phyloP scores from a whole-genome alignment of 2,797 vertebrate species.

The Gymnothorax reevesii region DNA sequence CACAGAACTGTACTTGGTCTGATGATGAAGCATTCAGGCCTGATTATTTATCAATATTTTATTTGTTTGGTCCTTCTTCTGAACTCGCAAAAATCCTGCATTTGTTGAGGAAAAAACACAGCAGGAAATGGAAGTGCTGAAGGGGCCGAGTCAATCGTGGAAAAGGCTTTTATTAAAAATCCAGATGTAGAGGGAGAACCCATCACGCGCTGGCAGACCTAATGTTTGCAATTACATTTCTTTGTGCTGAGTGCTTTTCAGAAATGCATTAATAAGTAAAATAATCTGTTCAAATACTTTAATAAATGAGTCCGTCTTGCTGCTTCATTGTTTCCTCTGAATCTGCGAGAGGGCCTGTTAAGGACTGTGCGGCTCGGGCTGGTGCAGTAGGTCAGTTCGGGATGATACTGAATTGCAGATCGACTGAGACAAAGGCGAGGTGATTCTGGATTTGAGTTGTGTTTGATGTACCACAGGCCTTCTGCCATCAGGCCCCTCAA shows the following conservation, averaged over 20 bases:
- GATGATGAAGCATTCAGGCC: too few species aligned
- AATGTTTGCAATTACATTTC: too few species aligned
- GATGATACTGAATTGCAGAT: background rate
- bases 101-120: background rate
- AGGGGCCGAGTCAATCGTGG: background rate
- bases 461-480: background rate
- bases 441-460: background rate
- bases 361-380: background rate
- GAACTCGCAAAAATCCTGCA: background rate
- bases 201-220: too few species aligned
- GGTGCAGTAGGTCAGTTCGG: background rate
- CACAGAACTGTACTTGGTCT: too few species aligned
- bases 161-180: background rate
- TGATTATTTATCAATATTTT: too few species aligned
- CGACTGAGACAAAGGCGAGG: background rate
- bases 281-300: background rate
- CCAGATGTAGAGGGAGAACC: background rate
- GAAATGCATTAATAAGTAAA: too few species aligned
- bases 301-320: background rate
- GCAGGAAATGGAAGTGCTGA: too few species aligned
- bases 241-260: too few species aligned
- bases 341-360: background rate
- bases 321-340: background rate
- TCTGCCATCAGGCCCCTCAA: background rate
- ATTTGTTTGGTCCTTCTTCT: too few species aligned